A percentile compares a stretch with the other conserved stretches of the same genome.
Conservation (phyloP, 2,888 invertebrate genomes). For the Pristionchus entomophagus region DNA sequence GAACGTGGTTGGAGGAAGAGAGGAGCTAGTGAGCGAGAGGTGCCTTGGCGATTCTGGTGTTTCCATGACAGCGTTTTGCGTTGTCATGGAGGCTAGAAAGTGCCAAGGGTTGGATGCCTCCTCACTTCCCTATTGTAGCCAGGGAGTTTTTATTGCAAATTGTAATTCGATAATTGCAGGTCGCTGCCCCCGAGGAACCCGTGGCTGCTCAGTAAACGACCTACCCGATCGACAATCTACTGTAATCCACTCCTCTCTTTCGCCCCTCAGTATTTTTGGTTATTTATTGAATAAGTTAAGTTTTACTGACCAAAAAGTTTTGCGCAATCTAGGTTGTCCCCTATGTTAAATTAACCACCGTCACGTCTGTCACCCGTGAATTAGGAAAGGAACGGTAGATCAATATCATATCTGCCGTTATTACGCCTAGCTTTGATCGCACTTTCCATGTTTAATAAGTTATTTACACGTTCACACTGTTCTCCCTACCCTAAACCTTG, state of each 20-base stretch:
- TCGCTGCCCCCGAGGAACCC: conserved; percentile 26
- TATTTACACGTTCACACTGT: conserved; percentile 25
- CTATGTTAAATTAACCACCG: background rate
- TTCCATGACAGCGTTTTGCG: background rate
- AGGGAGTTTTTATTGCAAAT: too few relatives aligned
- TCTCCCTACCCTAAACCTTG: conserved; percentile 25
- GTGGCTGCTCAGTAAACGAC: conserved; percentile 17
- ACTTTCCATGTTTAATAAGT: background rate
- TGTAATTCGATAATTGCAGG: background rate
- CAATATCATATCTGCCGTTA: background rate
- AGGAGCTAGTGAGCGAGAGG: background rate
- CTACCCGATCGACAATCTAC: background rate
- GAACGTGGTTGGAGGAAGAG: background rate
- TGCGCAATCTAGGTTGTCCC: conserved; percentile 13
- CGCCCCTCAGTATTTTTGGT: conserved; percentile 16
- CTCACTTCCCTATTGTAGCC: too few relatives aligned
- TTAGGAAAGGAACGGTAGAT: conserved; percentile 4
- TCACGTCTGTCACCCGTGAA: background rate
- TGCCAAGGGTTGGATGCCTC: background rate
- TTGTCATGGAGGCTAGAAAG: background rate
- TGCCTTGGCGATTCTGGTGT: background rate
- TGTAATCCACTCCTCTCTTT: background rate
- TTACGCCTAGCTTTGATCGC: conserved; percentile 23
- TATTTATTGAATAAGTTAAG: conserved; percentile 17
- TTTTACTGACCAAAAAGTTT: conserved; percentile 34